Evolutionary conservation across 2,113 vertebrate genomes (phyloP).

Genomic region (Sarotherodon lohbergeri): DNA sequence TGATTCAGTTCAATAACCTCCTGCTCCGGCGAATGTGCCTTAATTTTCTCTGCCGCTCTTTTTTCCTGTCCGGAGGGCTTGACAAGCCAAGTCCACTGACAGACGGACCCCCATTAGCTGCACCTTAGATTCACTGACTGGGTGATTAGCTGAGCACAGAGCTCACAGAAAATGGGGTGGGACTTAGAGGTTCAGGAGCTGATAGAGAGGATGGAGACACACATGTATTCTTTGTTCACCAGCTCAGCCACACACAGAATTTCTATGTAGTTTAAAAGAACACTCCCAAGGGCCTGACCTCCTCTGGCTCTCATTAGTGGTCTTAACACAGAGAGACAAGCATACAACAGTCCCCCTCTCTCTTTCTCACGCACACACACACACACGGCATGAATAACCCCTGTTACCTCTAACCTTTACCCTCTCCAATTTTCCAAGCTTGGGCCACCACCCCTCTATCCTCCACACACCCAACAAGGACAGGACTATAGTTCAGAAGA

Average conservation of each 20-base stretch:
- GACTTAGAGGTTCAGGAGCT: background rate
- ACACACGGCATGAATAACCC: slow-evolving; percentile 39
- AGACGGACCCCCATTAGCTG: slow-evolving; percentile 57
- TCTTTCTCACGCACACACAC: background rate
- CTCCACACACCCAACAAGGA: slow-evolving; percentile 3
- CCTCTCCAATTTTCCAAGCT: slow-evolving; percentile 14
- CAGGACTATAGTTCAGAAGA: slow-evolving; percentile 12
- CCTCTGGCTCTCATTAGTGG: slow-evolving; percentile 36
- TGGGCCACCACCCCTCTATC: background rate
- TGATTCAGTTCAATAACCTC: background rate
- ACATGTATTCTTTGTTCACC: slow-evolving; percentile 8
- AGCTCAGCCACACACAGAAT: slow-evolving; percentile 1
- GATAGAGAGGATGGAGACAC: slow-evolving; percentile 5
- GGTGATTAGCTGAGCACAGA: slow-evolving; percentile 53
- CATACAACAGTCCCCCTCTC: background rate
- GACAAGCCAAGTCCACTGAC: slow-evolving; percentile 21
- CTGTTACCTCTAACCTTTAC: slow-evolving; percentile 48
- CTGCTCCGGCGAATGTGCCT: background rate
- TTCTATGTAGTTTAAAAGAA: slow-evolving; percentile 19
- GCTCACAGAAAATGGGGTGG: background rate
- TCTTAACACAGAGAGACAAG: slow-evolving; percentile 29
- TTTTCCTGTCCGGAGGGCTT: slow-evolving; percentile 27
- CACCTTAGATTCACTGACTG: slow-evolving; percentile 47
- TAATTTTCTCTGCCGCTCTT: background rate
- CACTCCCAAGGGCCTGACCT: slow-evolving; percentile 34